Percentiles rank a stretch among this genome's conserved stretches.
phyloP scores from a whole-genome alignment of 2,888 invertebrate genomes.

The Polymixis flavicincta region DNA sequence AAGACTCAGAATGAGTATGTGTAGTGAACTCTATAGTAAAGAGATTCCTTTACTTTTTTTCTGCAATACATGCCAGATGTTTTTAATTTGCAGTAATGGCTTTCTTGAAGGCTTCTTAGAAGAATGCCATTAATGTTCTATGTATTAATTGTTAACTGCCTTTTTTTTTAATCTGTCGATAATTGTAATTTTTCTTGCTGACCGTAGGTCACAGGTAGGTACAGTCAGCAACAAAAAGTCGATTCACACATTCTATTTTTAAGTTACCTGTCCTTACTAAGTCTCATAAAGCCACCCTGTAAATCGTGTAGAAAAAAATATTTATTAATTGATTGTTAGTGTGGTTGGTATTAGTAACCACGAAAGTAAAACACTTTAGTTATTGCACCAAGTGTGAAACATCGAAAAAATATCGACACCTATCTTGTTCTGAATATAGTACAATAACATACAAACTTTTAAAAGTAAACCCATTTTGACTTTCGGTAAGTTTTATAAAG shows the following conservation, averaged over 20 bases:
- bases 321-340: background rate
- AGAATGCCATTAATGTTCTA: background rate
- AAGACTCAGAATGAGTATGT: background rate
- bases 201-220: too few species aligned
- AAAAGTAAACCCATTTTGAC: background rate
- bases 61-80: background rate
- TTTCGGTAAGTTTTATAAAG: background rate
- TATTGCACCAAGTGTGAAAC: background rate
- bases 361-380: background rate
- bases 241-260: background rate
- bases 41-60: background rate
- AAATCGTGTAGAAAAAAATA: background rate
- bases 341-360: background rate
- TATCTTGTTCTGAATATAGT: background rate
- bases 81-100: background rate
- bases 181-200: too few species aligned
- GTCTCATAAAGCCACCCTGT: background rate
- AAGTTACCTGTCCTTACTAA: background rate
- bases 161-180: too few species aligned
- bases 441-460: background rate
- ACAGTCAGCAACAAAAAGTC: background rate
- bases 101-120: too few species aligned
- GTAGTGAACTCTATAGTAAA: too few species aligned
- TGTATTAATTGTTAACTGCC: background rate
- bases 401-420: background rate